Evolutionary conservation across 2,113 vertebrate genomes (phyloP), one percentile per base, ranked within the genome.

Genomic region (Oxyura jamaicensis): DNA sequence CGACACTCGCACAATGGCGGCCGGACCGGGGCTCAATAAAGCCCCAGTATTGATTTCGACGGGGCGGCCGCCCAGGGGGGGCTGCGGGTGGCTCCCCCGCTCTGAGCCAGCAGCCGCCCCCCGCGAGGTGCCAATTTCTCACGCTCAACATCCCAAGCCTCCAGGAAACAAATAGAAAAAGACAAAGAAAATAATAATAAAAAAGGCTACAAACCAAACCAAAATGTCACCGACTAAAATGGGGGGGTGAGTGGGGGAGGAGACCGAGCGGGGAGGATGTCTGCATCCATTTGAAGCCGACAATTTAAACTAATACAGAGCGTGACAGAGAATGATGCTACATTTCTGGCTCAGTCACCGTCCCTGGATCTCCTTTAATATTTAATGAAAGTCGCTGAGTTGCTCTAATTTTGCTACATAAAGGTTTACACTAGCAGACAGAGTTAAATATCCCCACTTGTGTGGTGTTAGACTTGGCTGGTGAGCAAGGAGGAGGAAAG

Each of bases 341-440:
- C 39, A 7, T 78, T 92, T 83, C 88, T 93, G 95, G 78, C 91
- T 90, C 88, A 39, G 56, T 66, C 89, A 44, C 92, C 81, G 58
- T 89, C 81, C 91, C 93, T 23, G 89, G 85, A 67, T 88, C 67
- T 93, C 60, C 65, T 87, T 95, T 97, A 98, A 98, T 98, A 98
- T 98, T 98, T 98, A 97, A 98, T 97, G 98, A 88, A 95, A 98
- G 95, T 95, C 91, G 48, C 42, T 60, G 90, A 83, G 83, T 88
- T 97, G 39, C 94, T 97, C 95, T 98, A 97, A 98, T 98, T 98
- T 98, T 96, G 94, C 98, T 97, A 96, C 96, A 96, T 97, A 97
- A 97, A 98, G 98, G 98, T 98, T 99, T 98, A 98, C 97, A 96
- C 96, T 97, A 93, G 93, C 97, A 97, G 97, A 76, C 94, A 94